phyloP scores from a whole-genome alignment of 2,113 vertebrate species.

The Maccullochella peelii region DNA sequence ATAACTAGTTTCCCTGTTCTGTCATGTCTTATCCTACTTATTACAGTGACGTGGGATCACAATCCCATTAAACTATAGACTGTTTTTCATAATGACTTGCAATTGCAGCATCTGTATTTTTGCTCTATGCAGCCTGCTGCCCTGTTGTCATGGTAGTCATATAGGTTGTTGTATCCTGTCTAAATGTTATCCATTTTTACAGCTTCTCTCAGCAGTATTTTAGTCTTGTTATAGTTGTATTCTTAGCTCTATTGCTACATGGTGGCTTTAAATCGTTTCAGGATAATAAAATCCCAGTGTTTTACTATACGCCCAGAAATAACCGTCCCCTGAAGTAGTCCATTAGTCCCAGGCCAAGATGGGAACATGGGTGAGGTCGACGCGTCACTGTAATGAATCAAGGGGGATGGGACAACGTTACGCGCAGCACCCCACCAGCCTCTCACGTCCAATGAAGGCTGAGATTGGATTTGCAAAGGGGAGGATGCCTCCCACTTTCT shows the following conservation, averaged over 20 bases:
- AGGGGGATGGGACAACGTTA: conserved; percentile 71
- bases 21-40: not conserved
- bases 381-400: conserved; percentile 69
- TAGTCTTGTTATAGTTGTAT: not conserved
- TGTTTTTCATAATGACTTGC: not conserved
- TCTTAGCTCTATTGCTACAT: not conserved
- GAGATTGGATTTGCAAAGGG: conserved; percentile 41
- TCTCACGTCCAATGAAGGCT: conserved; percentile 62
- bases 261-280: conserved; percentile 8
- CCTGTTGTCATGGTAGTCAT: not conserved
- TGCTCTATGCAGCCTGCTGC: not conserved
- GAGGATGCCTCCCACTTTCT: conserved; percentile 51
- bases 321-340: conserved; percentile 42
- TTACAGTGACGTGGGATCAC: not conserved
- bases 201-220: not conserved
- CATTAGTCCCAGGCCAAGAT: conserved; percentile 51
- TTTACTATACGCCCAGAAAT: conserved; percentile 18
- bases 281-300: conserved; percentile 3
- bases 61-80: not conserved
- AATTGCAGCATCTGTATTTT: not conserved
- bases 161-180: not conserved
- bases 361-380: conserved; percentile 75
- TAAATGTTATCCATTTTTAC: not conserved
- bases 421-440: conserved; percentile 44
- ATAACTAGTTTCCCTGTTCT: not conserved